Evolutionary conservation across 2,888 invertebrate genomes (phyloP).

Genomic region (Arrhopalites spinosus): DNA sequence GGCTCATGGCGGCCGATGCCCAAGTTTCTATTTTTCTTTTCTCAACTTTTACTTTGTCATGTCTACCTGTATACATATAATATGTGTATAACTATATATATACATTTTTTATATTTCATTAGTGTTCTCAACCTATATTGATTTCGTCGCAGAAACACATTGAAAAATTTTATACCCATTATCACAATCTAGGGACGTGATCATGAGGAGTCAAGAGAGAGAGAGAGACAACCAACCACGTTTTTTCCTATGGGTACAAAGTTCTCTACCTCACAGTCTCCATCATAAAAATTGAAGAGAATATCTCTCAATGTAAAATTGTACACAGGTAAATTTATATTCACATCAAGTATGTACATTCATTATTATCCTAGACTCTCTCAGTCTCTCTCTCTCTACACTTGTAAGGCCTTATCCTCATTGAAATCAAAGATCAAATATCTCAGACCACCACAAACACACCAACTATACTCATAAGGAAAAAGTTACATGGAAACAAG

Average conservation of each 20-base stretch:
- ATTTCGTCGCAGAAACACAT: background rate
- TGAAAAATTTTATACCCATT: background rate
- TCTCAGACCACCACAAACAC: too few relatives aligned
- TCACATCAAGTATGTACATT: too few relatives aligned
- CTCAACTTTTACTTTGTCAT: background rate
- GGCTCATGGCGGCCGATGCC: too few relatives aligned
- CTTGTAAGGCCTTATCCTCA: too few relatives aligned
- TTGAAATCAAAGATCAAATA: too few relatives aligned
- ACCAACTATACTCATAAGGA: too few relatives aligned
- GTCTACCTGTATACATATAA: background rate
- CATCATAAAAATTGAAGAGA: background rate
- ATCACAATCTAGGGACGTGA: conserved; percentile 4
- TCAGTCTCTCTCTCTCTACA: too few relatives aligned
- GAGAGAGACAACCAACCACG: background rate
- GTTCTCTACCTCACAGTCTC: background rate
- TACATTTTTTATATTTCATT: background rate
- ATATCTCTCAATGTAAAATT: background rate
- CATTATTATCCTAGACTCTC: too few relatives aligned
- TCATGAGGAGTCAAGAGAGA: background rate
- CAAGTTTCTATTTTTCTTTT: background rate
- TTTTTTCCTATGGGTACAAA: conserved; percentile 3
- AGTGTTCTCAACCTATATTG: background rate
- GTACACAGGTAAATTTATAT: too few relatives aligned
- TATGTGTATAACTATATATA: background rate
- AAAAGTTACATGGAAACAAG: too few relatives aligned